Conservation (phyloP, 2,888 invertebrate genomes). For the Tetropium fuscum region DNA sequence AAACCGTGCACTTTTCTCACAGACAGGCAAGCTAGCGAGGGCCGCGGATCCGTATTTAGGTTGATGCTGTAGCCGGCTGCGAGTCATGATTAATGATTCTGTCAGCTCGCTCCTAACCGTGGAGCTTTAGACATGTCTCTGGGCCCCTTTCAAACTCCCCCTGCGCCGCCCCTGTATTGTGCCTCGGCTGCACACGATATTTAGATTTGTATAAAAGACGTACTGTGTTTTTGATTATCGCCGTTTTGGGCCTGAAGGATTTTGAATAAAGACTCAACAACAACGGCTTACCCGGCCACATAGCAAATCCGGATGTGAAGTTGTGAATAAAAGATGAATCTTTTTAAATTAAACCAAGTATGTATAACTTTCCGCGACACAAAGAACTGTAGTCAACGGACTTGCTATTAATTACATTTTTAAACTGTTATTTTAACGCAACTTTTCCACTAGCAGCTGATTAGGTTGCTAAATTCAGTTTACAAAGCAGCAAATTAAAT, state of each 20-base stretch:
- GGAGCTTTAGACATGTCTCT: conserved; percentile 66
- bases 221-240: conserved; percentile 65
- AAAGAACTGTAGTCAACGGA: conserved; percentile 17
- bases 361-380: conserved; percentile 11
- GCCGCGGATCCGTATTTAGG: conserved; percentile 64
- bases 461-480: too few relatives aligned
- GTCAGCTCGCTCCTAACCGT: conserved; percentile 65
- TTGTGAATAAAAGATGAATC: conserved; percentile 28
- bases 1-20: conserved; percentile 63
- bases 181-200: conserved; percentile 62
- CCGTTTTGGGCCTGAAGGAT: conserved; percentile 64
- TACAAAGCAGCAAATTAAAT: too few relatives aligned
- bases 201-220: conserved; percentile 64
- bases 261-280: conserved; percentile 56
- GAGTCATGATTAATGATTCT: conserved; percentile 66
- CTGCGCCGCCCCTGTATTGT: conserved; percentile 59
- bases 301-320: conserved; percentile 32
- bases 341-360: conserved; percentile 28
- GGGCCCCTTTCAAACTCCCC: conserved; percentile 59
- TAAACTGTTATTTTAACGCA: too few relatives aligned
- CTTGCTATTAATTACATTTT: conserved; percentile 15
- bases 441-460: too few relatives aligned
- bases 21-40: conserved; percentile 49
- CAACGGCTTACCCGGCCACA: conserved; percentile 30
- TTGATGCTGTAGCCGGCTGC: conserved; percentile 64